phyloP scores from a whole-genome alignment of 2,888 invertebrate species.

The Callosobruchus maculatus region DNA sequence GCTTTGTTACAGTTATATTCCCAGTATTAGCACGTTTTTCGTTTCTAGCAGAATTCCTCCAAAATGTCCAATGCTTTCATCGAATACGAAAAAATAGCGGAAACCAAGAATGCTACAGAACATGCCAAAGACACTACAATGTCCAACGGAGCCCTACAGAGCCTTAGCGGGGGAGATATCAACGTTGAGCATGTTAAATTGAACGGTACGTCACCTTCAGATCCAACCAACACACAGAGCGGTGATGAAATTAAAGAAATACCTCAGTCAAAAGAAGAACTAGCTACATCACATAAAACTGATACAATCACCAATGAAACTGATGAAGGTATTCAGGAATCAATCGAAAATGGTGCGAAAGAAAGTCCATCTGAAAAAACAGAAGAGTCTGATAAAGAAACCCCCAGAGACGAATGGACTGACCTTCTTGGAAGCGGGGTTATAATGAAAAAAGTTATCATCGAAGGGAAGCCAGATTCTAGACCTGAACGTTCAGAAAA shows the following conservation, averaged over 20 bases:
- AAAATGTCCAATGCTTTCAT: constrained; percentile 20
- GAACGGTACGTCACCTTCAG: background rate
- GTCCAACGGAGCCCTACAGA: background rate
- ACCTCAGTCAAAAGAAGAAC: background rate
- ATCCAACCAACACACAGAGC: background rate
- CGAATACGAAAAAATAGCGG: constrained; percentile 13
- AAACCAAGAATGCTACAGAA: constrained; percentile 6
- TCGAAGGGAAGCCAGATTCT: constrained; percentile 58
- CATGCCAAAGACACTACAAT: background rate
- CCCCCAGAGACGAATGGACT: constrained; percentile 35
- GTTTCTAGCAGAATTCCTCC: background rate
- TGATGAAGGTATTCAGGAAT: background rate
- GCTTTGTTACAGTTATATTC: background rate
- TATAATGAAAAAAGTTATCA: constrained; percentile 40
- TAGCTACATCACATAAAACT: background rate
- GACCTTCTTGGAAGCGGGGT: constrained; percentile 44
- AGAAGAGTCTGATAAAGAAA: constrained; percentile 4
- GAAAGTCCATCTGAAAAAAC: constrained; percentile 1
- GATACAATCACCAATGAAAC: background rate
- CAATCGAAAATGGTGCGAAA: constrained; percentile 2
- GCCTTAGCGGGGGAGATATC: background rate
- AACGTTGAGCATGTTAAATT: background rate
- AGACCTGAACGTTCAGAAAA: constrained; percentile 71
- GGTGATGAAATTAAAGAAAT: background rate
- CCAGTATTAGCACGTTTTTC: background rate